Evolutionary conservation across 2,113 vertebrate species (phyloP).

Genomic region (Merops nubicus): DNA sequence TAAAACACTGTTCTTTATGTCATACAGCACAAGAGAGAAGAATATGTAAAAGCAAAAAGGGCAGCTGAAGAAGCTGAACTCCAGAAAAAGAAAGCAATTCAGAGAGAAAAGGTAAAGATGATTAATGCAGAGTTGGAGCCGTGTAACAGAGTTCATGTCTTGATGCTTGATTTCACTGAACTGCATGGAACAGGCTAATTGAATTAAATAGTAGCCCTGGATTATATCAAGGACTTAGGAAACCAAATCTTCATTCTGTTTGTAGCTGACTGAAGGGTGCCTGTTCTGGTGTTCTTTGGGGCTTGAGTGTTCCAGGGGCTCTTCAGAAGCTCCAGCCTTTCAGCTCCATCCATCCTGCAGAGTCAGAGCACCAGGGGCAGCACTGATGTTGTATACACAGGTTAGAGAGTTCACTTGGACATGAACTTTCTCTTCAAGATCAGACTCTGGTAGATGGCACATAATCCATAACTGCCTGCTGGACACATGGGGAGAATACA

Average conservation of each 20-base stretch:
- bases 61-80: conserved; percentile 80
- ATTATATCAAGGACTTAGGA: neutral
- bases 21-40: conserved; percentile 77
- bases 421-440: neutral
- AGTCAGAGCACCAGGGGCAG: neutral
- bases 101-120: conserved; percentile 82
- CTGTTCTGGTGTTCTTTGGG: neutral
- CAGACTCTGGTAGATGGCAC: neutral
- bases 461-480: neutral
- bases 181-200: neutral
- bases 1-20: neutral
- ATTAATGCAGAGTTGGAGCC: neutral
- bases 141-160: neutral
- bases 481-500: neutral
- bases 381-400: neutral
- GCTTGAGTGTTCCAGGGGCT: neutral
- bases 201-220: neutral
- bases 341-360: neutral
- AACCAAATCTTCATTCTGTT: neutral
- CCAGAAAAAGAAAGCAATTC: conserved; percentile 78
- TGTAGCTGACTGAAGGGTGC: neutral
- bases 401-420: neutral
- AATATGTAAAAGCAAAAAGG: conserved; percentile 72
- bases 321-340: neutral
- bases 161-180: neutral